Conservation (phyloP, 2,113 vertebrate species). For the Capreolus pygargus region DNA sequence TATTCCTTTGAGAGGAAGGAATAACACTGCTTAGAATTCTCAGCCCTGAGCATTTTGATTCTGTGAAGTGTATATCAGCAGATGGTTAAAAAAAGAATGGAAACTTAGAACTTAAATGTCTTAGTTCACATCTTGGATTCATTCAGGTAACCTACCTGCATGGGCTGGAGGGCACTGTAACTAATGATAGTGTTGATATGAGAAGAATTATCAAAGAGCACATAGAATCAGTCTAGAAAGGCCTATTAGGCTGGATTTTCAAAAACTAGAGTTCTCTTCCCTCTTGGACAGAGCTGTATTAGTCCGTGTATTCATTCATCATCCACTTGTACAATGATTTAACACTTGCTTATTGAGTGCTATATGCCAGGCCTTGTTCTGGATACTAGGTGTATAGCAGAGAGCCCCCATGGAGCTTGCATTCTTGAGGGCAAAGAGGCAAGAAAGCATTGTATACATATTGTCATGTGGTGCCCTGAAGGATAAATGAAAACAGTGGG, state of each 20-base stretch:
- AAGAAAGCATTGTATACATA: neutral
- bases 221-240: neutral
- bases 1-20: slow-evolving; percentile 46
- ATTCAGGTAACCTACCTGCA: neutral
- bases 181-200: neutral
- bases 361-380: neutral
- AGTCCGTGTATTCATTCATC: neutral
- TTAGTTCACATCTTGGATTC: neutral
- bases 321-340: neutral
- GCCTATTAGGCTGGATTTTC: slow-evolving; percentile 25
- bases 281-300: neutral
- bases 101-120: neutral
- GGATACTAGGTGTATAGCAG: neutral
- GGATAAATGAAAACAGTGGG: neutral
- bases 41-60: slow-evolving; percentile 31
- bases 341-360: neutral
- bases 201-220: neutral
- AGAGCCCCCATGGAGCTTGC: neutral
- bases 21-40: slow-evolving; percentile 33
- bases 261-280: neutral
- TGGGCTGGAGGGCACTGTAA: neutral
- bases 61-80: neutral
- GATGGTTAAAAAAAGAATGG: slow-evolving; percentile 19
- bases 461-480: neutral
- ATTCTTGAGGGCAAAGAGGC: neutral